Percentiles rank a stretch among this genome's conserved stretches.
phyloP scores from a whole-genome alignment of 2,888 invertebrate genomes.

The Clitarchus hookeri region DNA sequence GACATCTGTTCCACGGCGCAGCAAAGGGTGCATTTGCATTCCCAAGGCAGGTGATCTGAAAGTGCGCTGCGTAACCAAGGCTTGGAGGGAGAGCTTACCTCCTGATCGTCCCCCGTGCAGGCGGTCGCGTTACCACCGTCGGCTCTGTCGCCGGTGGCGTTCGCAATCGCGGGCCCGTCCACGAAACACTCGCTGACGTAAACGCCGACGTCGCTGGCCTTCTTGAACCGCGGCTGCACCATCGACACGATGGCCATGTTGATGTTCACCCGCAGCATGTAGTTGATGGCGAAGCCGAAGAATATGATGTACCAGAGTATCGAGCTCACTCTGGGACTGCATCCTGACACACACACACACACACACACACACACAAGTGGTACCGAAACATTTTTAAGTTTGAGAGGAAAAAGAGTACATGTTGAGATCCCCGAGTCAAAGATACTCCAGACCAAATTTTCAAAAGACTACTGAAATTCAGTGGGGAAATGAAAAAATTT shows the following conservation, averaged over 20 bases:
- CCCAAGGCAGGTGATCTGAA: no score
- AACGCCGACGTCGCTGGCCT: constrained; percentile 11
- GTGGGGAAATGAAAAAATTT: no score
- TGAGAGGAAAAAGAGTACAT: no score
- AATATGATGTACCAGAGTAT: constrained; percentile 69
- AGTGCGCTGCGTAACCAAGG: no score
- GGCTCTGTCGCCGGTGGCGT: neutral
- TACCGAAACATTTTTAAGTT: no score
- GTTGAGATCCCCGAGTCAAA: no score
- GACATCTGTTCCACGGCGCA: no score
- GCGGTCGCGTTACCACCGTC: neutral
- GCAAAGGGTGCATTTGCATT: no score
- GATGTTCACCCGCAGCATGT: constrained; percentile 69
- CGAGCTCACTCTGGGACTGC: constrained; percentile 50
- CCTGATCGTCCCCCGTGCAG: neutral
- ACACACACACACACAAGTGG: no score
- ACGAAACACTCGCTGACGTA: constrained; percentile 34
- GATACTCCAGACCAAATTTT: no score
- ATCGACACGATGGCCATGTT: constrained; percentile 72
- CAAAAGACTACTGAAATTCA: no score
- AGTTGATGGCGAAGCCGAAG: constrained; percentile 69
- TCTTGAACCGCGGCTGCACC: constrained; percentile 52
- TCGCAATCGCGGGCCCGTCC: constrained; percentile 26
- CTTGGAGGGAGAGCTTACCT: constrained; percentile 18
- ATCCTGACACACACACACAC: constrained; percentile 37